Evolutionary conservation across 2,113 vertebrate species (phyloP).

Genomic region (Grallaria varia): DNA sequence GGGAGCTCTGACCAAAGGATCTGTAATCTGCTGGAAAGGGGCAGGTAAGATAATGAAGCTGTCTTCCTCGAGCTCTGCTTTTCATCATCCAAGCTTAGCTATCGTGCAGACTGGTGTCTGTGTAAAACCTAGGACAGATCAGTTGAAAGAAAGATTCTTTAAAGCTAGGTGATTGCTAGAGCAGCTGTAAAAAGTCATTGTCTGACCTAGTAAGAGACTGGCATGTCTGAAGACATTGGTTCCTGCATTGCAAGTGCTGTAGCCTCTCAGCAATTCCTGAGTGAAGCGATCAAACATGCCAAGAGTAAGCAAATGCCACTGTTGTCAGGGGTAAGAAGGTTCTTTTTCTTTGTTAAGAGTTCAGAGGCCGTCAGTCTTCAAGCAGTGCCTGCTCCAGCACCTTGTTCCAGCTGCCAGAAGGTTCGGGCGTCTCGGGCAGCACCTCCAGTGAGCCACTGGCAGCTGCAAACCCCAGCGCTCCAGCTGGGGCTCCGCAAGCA

Average conservation of each 20-base stretch:
- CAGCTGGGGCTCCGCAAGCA: conserved; percentile 61
- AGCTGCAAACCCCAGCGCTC: conserved; percentile 6
- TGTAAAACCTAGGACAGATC: not conserved
- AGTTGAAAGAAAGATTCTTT: conserved; percentile 5
- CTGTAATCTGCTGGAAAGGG: conserved; percentile 92
- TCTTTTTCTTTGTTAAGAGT: conserved; percentile 55
- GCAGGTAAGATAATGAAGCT: conserved; percentile 79
- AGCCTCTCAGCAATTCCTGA: not conserved
- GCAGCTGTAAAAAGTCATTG: conserved; percentile 31
- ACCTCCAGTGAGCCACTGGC: conserved; percentile 14
- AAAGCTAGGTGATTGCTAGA: conserved; percentile 11
- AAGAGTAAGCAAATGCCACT: not conserved
- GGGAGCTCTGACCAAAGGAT: conserved; percentile 86
- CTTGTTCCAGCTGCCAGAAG: conserved; percentile 59
- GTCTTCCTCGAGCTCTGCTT: conserved; percentile 20
- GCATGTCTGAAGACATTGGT: not conserved
- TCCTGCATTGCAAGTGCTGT: not conserved
- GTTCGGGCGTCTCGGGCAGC: conserved; percentile 19
- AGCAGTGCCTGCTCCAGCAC: conserved; percentile 48
- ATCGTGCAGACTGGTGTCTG: not conserved
- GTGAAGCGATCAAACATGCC: not conserved
- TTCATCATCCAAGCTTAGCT: conserved; percentile 22
- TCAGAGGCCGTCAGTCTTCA: conserved; percentile 75
- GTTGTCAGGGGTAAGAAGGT: not conserved
- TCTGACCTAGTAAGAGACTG: not conserved